Percentiles rank a stretch among this genome's conserved stretches.
Evolutionary conservation across 2,888 invertebrate species (phyloP).

Genomic region (Rhingia rostrata): DNA sequence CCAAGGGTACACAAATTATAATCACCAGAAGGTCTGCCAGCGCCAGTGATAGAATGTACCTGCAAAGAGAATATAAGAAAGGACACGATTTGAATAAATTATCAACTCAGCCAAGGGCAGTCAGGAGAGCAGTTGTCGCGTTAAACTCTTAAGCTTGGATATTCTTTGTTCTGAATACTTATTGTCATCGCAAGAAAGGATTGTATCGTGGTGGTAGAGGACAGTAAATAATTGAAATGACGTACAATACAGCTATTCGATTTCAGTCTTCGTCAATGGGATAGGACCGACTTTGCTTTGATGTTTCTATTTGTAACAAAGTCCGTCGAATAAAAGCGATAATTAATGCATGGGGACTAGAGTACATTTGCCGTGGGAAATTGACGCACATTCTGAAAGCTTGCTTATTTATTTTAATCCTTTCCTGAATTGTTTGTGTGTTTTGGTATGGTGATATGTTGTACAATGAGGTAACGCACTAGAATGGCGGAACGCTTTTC

Average conservation of each 20-base stretch:
- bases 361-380: too few relatives aligned
- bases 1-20: conserved; percentile 92
- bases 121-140: conserved; percentile 28
- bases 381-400: background rate
- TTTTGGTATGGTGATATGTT: background rate
- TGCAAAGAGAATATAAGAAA: conserved; percentile 79
- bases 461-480: background rate
- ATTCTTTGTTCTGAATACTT: background rate
- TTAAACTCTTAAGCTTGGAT: background rate
- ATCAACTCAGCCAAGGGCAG: conserved; percentile 12
- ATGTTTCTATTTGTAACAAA: too few relatives aligned
- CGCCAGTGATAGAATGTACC: conserved; percentile 91
- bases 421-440: background rate
- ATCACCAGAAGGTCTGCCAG: conserved; percentile 92
- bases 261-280: background rate
- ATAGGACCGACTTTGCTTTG: background rate
- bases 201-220: background rate
- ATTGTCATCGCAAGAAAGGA: background rate
- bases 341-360: too few relatives aligned
- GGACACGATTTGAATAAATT: conserved; percentile 37
- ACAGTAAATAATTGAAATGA: conserved; percentile 23
- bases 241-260: background rate
- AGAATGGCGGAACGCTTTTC: too few relatives aligned
- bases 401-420: conserved; percentile 6
- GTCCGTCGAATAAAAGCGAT: too few relatives aligned